Base-by-base conservation (phyloP, 37 sponge, comb jelly and placozoan genomes). In the Bolinopsis microptera region DNA sequence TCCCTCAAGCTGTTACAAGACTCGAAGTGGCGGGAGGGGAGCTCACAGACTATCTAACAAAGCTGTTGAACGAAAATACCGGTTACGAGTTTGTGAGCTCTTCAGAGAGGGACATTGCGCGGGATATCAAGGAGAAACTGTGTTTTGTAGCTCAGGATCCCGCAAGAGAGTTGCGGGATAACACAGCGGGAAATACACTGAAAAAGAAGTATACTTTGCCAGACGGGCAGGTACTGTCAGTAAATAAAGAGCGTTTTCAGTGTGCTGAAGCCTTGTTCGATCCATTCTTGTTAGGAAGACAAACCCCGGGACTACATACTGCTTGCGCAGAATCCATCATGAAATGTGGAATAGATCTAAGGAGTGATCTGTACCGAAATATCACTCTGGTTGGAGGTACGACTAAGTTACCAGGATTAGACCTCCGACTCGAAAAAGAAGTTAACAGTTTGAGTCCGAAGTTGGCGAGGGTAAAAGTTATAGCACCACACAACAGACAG, bases 201-300 rank as follows among this genome's bases (percentile, higher is more conserved):
- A 37, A 23, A 26, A 35, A 93, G 77, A 32, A 34, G 3, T 61
- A 76, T 40, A 70, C 74, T 34, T 32, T 93, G 25, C 48, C 93
- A 28, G 77, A 76, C 93, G 82, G 76, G 76, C 82, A 74, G 48
- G 26, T 26, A 3, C 32, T 76, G 23, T 31, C 80, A 31, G 25
- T 93, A 74, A 21, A 23, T 18, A 33, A 39, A n/a, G 93, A 93
- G 93, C 2, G 93, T 28, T 93, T 70, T 39, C 76, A 93, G 93
- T 93, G 93, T 41, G 93, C 80, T 0, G 93, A 93, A 31, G 93
- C 35, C 1, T 33, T 93, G 72, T 93, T 93, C 93, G 16, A 28
- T 25, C 93, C 93, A 5, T 70, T 35, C 0, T 80, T 93, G 9
- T 5, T 75, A 23, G 93, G 93, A 0, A 18, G 32, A 61, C 36